Evolutionary conservation across 2,797 vertebrate genomes (phyloP), one percentile per base, ranked within the genome.

Genomic region (Myripristis jacobus): DNA sequence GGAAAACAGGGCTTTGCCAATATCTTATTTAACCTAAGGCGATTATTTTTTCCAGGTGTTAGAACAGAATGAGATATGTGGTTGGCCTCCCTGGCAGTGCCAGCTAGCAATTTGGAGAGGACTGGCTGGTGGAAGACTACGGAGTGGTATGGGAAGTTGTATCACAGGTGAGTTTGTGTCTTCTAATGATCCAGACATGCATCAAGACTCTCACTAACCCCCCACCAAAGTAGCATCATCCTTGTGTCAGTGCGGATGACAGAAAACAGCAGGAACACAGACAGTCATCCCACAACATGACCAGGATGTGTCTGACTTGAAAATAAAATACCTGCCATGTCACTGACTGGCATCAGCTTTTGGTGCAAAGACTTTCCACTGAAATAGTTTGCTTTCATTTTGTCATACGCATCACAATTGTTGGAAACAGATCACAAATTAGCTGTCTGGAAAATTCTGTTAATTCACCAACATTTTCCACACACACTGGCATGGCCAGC

Each of bases 401-500:
- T 12, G 21, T 34, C 34, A 21, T 5, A 34, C n/a, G n/a, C n/a
- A n/a, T n/a, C n/a, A n/a, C n/a, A n/a, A n/a, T n/a, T n/a, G n/a
- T 76, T 16, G 18, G 27, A 57, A 55, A 52, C 15, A 29, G 38
- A 27, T 72, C 48, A 48, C 38, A 27, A 24, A 74, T 24, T 46
- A 25, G 31, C 46, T n/a, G 2, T 57, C 36, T 4, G 1, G 16
- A 70, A 58, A 43, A 53, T 24, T 29, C 4, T 21, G 38, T 36
- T 22, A 36, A 82, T 73, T 64, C 51, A 43, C 54, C 31, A 27
- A 66, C 54, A 10, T 36, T 75, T 75, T 81, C 63, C 66, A 66
- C 76, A 52, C 56, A 22, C 66, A 71, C 48, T 27, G 6, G 31
- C 0, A 10, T 24, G 61, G 53, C 66, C 68, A 43, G 43, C 11